Percentiles rank a stretch among this genome's conserved stretches.
phyloP scores from a whole-genome alignment of 2,113 vertebrate species.

The Henicopernis longicauda region DNA sequence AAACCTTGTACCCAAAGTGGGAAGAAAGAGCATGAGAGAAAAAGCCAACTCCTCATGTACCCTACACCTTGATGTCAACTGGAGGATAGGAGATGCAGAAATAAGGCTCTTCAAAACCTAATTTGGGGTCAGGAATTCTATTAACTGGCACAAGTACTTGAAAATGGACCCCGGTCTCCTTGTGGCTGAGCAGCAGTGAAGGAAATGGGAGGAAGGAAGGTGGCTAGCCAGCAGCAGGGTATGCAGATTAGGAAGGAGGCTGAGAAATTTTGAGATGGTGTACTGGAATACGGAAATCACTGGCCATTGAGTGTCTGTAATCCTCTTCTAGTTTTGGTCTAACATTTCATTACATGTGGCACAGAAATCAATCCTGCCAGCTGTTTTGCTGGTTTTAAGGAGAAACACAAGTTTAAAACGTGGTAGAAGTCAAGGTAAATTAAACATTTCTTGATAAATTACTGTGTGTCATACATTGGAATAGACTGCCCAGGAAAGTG shows the following conservation, averaged over 20 bases:
- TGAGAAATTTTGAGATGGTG: neutral
- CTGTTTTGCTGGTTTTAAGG: neutral
- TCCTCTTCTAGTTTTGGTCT: neutral
- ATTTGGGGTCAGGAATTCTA: neutral
- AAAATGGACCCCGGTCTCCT: neutral
- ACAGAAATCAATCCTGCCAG: neutral
- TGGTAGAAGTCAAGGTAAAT: neutral
- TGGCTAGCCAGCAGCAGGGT: neutral
- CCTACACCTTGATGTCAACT: neutral
- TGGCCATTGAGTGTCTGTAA: neutral
- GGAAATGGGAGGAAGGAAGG: neutral
- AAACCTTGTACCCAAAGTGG: neutral
- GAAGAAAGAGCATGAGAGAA: neutral
- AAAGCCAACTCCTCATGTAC: accelerated
- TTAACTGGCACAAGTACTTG: neutral
- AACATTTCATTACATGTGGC: neutral
- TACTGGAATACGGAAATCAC: neutral
- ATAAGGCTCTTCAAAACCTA: neutral
- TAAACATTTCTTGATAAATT: neutral
- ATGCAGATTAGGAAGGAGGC: neutral
- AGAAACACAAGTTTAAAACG: neutral
- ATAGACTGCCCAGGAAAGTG: too few species aligned
- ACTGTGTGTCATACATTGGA: neutral
- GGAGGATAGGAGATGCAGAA: neutral
- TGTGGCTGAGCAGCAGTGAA: neutral